Conservation (phyloP, 2,797 vertebrate species). For the Monodelphis domestica region DNA sequence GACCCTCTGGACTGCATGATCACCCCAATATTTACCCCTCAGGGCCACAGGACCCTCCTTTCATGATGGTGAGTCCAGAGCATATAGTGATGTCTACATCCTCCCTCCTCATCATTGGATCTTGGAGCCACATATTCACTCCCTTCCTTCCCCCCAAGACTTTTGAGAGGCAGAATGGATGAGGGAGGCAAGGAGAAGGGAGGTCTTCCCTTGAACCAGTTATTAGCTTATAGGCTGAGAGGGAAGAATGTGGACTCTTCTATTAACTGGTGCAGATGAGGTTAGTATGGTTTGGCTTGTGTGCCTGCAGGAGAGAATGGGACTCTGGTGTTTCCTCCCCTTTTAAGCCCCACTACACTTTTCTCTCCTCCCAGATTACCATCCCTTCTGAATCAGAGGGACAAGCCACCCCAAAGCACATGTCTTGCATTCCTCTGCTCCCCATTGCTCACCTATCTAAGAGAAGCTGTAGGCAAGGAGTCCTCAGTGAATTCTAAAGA, state of each 20-base stretch:
- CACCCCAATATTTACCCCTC: background rate
- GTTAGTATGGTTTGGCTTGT: background rate
- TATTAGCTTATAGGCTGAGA: background rate
- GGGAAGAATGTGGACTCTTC: background rate
- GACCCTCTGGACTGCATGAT: background rate
- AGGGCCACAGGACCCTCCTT: background rate
- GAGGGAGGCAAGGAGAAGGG: background rate
- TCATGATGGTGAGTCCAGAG: background rate
- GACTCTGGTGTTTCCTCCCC: no score
- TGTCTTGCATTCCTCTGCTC: no score
- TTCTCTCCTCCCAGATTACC: no score
- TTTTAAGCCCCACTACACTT: no score
- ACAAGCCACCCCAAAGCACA: no score
- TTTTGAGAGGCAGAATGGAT: background rate
- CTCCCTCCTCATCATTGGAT: background rate
- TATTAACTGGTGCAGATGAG: no score
- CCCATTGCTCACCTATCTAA: accelerated
- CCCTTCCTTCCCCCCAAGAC: background rate
- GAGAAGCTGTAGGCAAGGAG: background rate
- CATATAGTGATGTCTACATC: background rate
- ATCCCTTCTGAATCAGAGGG: background rate
- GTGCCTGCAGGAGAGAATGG: no score
- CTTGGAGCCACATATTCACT: background rate
- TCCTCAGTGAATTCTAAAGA: background rate
- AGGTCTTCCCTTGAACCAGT: background rate